Percentiles rank a stretch among this genome's conserved stretches.
These are phyloP conservation scores for Bergia sp. DNA, from an alignment of 92 coral and sea anemone species.

Conservation along the genomic window DNA sequence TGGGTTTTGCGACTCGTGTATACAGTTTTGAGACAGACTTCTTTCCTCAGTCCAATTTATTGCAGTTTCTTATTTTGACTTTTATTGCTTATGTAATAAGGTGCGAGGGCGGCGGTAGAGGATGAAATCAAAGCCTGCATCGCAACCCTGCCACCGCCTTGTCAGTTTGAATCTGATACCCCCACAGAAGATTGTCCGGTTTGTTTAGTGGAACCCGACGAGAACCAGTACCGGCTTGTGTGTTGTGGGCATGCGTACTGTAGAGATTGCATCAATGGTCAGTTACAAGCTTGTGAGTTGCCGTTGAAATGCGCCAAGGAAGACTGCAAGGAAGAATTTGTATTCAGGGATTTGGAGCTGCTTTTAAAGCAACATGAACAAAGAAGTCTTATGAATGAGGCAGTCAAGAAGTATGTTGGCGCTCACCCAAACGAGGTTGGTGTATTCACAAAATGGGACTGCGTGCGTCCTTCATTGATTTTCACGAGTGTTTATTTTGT, in stretches of 20 bases:
- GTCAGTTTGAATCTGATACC: neutral
- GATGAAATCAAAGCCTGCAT: constrained; percentile 46
- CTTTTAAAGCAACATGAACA: constrained; percentile 50
- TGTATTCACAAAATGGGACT: neutral
- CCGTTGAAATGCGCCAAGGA: constrained; percentile 78
- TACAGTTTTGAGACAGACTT: too few relatives aligned
- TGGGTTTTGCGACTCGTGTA: too few relatives aligned
- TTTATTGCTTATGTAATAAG: neutral
- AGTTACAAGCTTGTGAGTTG: constrained; percentile 66
- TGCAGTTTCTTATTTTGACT: neutral
- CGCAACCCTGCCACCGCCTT: constrained; percentile 29
- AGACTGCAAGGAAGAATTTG: constrained; percentile 61
- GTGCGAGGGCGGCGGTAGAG: constrained; percentile 52
- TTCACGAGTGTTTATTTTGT: too few relatives aligned
- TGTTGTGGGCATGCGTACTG: constrained; percentile 92
- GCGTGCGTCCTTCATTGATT: neutral
- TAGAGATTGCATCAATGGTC: constrained; percentile 61
- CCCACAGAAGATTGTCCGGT: constrained; percentile 69
- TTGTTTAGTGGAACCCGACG: constrained; percentile 73
- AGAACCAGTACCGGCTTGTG: constrained; percentile 66
- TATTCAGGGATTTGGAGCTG: constrained; percentile 63
- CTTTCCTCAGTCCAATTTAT: too few relatives aligned
- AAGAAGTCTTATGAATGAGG: constrained; percentile 42
- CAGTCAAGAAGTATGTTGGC: constrained; percentile 59
- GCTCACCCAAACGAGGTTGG: constrained; percentile 57